phyloP scores from a whole-genome alignment of 2,113 vertebrate species.

The Tachysurus vachellii region DNA sequence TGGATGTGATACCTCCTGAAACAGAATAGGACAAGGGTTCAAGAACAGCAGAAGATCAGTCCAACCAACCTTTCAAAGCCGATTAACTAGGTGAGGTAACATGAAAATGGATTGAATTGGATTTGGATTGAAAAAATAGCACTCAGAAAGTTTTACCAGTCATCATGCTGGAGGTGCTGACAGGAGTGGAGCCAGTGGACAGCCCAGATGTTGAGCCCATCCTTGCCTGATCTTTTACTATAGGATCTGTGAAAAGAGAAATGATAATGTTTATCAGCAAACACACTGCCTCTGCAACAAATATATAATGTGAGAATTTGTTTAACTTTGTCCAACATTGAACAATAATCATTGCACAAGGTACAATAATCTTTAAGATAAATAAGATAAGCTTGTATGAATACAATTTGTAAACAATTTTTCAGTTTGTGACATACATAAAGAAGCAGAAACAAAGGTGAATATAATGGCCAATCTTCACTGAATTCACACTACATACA shows the following conservation, averaged over 20 bases:
- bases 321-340: background rate
- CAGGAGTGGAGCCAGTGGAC: slow-evolving; percentile 60
- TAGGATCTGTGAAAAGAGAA: slow-evolving; percentile 58
- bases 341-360: background rate
- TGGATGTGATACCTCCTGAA: slow-evolving; percentile 63
- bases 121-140: too few species aligned
- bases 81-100: background rate
- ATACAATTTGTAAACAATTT: too few species aligned
- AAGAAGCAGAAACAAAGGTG: too few species aligned
- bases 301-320: background rate
- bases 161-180: slow-evolving; percentile 70
- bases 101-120: background rate
- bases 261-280: background rate
- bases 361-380: background rate
- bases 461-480: too few species aligned
- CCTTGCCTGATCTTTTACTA: slow-evolving; percentile 68
- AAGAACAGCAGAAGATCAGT: background rate
- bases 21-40: background rate
- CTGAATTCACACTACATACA: too few species aligned
- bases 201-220: slow-evolving; percentile 60
- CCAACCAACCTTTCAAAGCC: background rate
- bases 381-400: background rate
- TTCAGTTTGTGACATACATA: too few species aligned
- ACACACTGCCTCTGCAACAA: background rate
- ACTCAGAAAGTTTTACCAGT: slow-evolving; percentile 57